Evolutionary conservation across 2,797 vertebrate species (phyloP).

Genomic region (Adrianichthys oophorus): DNA sequence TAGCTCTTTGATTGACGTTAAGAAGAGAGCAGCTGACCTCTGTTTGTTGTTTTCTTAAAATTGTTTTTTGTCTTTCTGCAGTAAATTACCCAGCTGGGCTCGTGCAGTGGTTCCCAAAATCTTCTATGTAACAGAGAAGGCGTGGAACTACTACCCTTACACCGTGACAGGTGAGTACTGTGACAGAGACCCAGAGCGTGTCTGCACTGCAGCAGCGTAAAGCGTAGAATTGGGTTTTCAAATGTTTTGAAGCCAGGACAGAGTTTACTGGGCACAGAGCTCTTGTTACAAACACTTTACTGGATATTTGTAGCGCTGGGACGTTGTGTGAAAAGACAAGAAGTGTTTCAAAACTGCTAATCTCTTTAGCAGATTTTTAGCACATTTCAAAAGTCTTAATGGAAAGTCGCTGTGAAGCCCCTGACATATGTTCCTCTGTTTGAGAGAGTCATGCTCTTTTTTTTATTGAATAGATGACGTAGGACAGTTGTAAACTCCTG

Average conservation of each 20-base stretch:
- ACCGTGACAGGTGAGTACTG: slow-evolving; percentile 89
- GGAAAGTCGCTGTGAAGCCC: slow-evolving; percentile 6
- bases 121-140: slow-evolving; percentile 97
- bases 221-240: neutral
- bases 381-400: slow-evolving; percentile 6
- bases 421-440: neutral
- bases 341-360: slow-evolving; percentile 1
- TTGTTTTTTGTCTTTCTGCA: slow-evolving; percentile 58
- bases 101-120: slow-evolving; percentile 96
- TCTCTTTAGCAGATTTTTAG: slow-evolving; percentile 11
- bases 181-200: slow-evolving; percentile 1
- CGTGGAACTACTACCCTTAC: slow-evolving; percentile 98
- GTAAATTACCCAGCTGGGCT: slow-evolving; percentile 96
- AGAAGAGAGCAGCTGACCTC: slow-evolving; percentile 22
- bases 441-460: no score
- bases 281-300: slow-evolving; percentile 12
- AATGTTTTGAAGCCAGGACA: neutral
- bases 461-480: no score
- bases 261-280: slow-evolving; percentile 7
- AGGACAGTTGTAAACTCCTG: no score
- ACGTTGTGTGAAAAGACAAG: slow-evolving; percentile 12
- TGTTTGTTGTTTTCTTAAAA: slow-evolving; percentile 8
- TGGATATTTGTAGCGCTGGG: slow-evolving; percentile 10
- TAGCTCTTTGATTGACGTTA: slow-evolving; percentile 19
- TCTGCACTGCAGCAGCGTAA: neutral